phyloP scores from a whole-genome alignment of 2,797 vertebrate genomes.

The Bufotes viridis region DNA sequence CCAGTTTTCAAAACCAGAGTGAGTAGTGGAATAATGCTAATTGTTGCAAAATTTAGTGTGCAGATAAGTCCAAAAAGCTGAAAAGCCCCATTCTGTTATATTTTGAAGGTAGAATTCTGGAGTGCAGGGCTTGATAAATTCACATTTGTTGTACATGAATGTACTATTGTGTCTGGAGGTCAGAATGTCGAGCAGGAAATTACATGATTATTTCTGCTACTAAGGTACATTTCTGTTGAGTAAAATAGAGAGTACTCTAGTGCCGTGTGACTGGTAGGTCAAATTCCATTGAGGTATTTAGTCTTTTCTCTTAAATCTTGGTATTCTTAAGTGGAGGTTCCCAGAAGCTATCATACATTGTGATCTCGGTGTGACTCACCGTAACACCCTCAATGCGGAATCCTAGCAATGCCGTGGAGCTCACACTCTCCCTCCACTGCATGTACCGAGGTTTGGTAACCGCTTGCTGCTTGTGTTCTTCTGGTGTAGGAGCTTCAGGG shows the following conservation, averaged over 20 bases:
- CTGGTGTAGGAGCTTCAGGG: conserved; percentile 75
- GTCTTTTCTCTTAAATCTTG: background rate
- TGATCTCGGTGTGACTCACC: conserved; percentile 69
- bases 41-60: too few species aligned
- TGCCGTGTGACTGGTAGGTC: background rate
- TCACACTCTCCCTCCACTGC: conserved; percentile 85
- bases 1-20: too few species aligned
- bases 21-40: too few species aligned
- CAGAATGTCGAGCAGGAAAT: conserved; percentile 7
- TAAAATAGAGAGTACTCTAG: conserved; percentile 2
- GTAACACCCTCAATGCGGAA: conserved; percentile 89
- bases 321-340: background rate
- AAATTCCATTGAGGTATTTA: background rate
- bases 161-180: background rate
- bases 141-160: background rate
- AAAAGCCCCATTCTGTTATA: too few species aligned
- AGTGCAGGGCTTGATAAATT: background rate
- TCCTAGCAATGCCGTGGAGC: conserved; percentile 82
- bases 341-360: background rate
- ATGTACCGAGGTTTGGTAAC: conserved; percentile 89
- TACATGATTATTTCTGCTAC: background rate
- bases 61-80: too few species aligned
- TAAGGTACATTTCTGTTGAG: background rate
- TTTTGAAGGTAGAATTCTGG: too few species aligned
- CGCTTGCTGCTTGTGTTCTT: conserved; percentile 79